Percentiles rank a stretch among this genome's conserved stretches.
These are phyloP conservation scores for Camponotus pennsylvanicus DNA, from an alignment of 1,140 invertebrate genomes.

Conservation along the genomic window DNA sequence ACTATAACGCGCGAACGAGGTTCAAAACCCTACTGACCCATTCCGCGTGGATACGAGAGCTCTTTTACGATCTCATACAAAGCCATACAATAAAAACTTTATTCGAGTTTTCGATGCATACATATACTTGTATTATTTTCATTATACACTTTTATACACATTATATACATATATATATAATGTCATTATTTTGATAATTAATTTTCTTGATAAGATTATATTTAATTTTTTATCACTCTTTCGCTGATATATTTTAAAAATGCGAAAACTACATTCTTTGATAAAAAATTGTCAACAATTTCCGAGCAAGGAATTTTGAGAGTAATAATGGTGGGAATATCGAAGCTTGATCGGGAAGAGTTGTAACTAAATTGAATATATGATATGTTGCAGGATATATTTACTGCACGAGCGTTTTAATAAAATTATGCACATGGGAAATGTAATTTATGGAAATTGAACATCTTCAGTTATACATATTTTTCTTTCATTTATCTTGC, in stretches of 20 bases:
- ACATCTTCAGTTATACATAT: neutral
- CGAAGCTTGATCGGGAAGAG: neutral
- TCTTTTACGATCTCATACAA: conserved; percentile 46
- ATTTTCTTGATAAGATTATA: neutral
- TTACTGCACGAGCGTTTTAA: neutral
- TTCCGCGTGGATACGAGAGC: neutral
- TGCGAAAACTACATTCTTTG: neutral
- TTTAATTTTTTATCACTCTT: neutral
- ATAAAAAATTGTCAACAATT: neutral
- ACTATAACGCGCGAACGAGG: conserved; percentile 56
- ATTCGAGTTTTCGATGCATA: conserved; percentile 23
- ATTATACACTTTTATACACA: neutral
- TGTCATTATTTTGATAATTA: neutral
- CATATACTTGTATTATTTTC: conserved; percentile 20
- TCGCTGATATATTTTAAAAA: neutral
- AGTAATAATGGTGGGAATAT: neutral
- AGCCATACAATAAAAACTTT: neutral
- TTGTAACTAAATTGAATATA: neutral
- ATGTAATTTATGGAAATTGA: neutral
- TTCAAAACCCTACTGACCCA: conserved; percentile 44
- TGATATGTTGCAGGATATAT: neutral
- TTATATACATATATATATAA: neutral
- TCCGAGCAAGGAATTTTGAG: neutral
- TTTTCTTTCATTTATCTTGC: neutral
- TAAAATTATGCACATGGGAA: neutral